A percentile compares a stretch with the other conserved stretches of the same genome.
These are phyloP conservation scores for Scartelaos histophorus DNA, from an alignment of 2,113 vertebrate genomes.

Conservation along the genomic window DNA sequence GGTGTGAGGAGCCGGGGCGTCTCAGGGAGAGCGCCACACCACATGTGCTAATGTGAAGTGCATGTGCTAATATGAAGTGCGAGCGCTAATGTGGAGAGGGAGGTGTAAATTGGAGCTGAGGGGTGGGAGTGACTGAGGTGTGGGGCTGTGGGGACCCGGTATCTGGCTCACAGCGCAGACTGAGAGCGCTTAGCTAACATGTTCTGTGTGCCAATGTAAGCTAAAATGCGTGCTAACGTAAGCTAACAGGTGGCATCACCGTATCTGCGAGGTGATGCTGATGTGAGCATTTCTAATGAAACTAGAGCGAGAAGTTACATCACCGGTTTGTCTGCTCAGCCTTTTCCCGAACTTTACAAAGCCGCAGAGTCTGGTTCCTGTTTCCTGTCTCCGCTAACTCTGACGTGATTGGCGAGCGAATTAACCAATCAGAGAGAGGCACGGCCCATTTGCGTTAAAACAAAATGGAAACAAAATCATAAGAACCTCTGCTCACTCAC, in stretches of 20 bases:
- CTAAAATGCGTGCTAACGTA: background rate
- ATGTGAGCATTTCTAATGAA: slow-evolving; percentile 27
- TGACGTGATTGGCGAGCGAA: too few species aligned
- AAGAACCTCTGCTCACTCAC: too few species aligned
- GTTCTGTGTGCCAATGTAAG: slow-evolving; percentile 6
- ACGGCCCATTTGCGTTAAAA: too few species aligned
- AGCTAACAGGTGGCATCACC: slow-evolving; percentile 3
- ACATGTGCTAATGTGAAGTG: background rate
- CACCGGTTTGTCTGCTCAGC: too few species aligned
- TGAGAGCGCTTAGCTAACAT: slow-evolving; percentile 10
- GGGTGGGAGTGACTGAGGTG: background rate
- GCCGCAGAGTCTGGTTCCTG: too few species aligned
- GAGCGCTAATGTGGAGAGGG: background rate
- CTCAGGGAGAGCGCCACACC: slow-evolving; percentile 13
- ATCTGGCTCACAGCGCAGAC: slow-evolving; percentile 26
- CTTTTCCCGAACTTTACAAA: too few species aligned
- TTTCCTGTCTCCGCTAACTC: too few species aligned
- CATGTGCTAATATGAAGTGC: background rate
- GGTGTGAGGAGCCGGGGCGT: background rate
- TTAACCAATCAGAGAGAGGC: too few species aligned
- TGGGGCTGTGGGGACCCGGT: slow-evolving; percentile 25
- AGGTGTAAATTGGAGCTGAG: slow-evolving; percentile 49
- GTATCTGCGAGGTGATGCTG: slow-evolving; percentile 24
- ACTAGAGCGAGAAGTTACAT: background rate
- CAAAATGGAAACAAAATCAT: too few species aligned